Evolutionary conservation across 1,140 invertebrate species (phyloP).

Genomic region (Semibalanus balanoides): DNA sequence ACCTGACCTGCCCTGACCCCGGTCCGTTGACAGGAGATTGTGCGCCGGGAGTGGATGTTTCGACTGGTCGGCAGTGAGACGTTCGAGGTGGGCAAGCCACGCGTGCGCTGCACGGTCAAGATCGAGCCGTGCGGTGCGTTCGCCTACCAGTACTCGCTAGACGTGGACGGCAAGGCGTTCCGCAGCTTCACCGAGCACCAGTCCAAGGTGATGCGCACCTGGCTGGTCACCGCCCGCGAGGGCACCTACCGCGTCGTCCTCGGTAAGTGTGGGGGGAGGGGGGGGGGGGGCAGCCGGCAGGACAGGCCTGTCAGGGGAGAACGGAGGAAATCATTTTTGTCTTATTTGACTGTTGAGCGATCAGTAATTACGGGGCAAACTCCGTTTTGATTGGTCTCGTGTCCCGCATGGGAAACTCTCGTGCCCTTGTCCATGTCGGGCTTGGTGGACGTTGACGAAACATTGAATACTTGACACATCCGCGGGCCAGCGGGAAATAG

Average conservation of each 20-base stretch:
- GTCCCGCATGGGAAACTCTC: too few relatives aligned
- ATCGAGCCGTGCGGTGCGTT: slow-evolving; percentile 66
- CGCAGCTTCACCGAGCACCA: slow-evolving; percentile 62
- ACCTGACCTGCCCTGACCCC: slow-evolving; percentile 2
- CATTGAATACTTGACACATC: too few relatives aligned
- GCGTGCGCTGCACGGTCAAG: slow-evolving; percentile 36
- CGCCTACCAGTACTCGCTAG: slow-evolving; percentile 58
- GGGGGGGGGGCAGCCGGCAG: too few relatives aligned
- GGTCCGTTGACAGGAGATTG: slow-evolving; percentile 48
- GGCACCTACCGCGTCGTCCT: not conserved
- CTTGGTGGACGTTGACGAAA: too few relatives aligned
- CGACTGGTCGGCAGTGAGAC: slow-evolving; percentile 58
- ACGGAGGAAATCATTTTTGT: too few relatives aligned
- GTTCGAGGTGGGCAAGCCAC: slow-evolving; percentile 40
- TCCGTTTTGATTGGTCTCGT: too few relatives aligned
- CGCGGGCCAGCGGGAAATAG: too few relatives aligned
- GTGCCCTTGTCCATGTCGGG: too few relatives aligned
- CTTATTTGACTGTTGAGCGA: not conserved
- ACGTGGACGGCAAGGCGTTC: slow-evolving; percentile 57
- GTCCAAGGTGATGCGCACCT: slow-evolving; percentile 48
- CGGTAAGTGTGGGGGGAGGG: not conserved
- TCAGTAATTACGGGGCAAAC: too few relatives aligned
- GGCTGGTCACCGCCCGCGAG: slow-evolving; percentile 34
- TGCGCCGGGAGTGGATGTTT: slow-evolving; percentile 73
- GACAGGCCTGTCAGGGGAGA: too few relatives aligned